Percentiles rank a stretch among this genome's conserved stretches.
phyloP scores from a whole-genome alignment of 2,888 invertebrate species.

The Bugula neritina region DNA sequence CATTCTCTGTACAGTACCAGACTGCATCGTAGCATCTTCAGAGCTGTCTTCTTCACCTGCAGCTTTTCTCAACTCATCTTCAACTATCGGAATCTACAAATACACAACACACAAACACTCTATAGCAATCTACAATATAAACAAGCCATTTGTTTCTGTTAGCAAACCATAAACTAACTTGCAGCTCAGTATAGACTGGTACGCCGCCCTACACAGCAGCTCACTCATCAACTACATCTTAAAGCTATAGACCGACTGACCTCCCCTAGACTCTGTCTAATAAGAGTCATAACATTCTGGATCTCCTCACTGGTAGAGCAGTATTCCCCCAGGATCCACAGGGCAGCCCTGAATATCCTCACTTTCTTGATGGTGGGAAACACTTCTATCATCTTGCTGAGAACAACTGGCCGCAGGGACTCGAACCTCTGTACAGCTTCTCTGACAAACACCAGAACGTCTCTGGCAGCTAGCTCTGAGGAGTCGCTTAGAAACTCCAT shows the following conservation, averaged over 20 bases:
- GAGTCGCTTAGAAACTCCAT: conserved; percentile 72
- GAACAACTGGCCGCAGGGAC: conserved; percentile 71
- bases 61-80: conserved; percentile 63
- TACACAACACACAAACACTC: too few species aligned
- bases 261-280: conserved; percentile 70
- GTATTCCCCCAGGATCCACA: conserved; percentile 97
- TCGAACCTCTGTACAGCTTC: conserved; percentile 93
- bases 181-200: too few species aligned
- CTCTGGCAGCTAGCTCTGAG: conserved; percentile 68
- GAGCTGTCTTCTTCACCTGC: conserved; percentile 63
- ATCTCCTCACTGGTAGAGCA: conserved; percentile 74
- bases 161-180: too few species aligned
- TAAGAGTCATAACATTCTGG: conserved; percentile 69
- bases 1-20: conserved; percentile 59
- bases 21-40: conserved; percentile 38
- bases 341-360: conserved; percentile 82
- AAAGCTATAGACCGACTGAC: conserved; percentile 42
- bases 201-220: neutral
- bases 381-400: conserved; percentile 68
- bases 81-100: conserved; percentile 60
- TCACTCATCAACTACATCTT: too few species aligned
- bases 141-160: too few species aligned
- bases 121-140: too few species aligned
- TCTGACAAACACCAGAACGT: conserved; percentile 88
- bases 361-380: conserved; percentile 82